Evolutionary conservation across 2,888 invertebrate genomes (phyloP).

Genomic region (Drosophila mercatorum): DNA sequence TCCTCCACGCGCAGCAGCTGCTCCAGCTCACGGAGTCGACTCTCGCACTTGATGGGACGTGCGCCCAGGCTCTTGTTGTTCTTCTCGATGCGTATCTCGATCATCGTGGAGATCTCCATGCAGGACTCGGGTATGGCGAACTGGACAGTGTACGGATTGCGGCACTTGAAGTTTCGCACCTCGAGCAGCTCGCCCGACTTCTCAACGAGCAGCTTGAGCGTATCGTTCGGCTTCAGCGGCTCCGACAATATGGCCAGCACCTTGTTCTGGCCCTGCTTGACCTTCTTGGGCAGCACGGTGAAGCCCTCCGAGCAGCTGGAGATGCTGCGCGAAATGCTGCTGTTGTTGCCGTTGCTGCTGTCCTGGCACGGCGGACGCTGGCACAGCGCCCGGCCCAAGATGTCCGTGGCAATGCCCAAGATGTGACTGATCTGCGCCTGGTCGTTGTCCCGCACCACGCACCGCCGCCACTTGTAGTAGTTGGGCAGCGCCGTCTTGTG

Average conservation of each 20-base stretch:
- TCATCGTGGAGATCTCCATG: conserved; percentile 92
- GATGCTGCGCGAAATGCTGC: conserved; percentile 81
- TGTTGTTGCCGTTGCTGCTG: conserved; percentile 85
- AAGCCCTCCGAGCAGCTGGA: conserved; percentile 84
- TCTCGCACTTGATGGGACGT: conserved; percentile 95
- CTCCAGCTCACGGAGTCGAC: conserved; percentile 92
- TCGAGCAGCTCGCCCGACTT: conserved; percentile 92
- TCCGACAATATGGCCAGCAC: conserved; percentile 92
- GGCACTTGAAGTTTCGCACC: conserved; percentile 90
- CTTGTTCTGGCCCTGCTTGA: conserved; percentile 89
- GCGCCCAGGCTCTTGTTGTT: conserved; percentile 92
- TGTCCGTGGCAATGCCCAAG: conserved; percentile 92
- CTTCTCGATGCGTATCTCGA: conserved; percentile 92
- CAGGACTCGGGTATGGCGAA: conserved; percentile 93
- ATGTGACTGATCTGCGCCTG: conserved; percentile 93
- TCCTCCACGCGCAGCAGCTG: conserved; percentile 91
- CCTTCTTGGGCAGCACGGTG: conserved; percentile 84
- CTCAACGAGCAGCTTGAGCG: conserved; percentile 91
- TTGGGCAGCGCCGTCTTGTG: conserved; percentile 90
- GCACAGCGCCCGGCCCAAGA: conserved; percentile 87
- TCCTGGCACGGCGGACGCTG: conserved; percentile 87
- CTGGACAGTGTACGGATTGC: conserved; percentile 93
- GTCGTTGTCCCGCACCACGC: conserved; percentile 92
- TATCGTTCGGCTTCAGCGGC: conserved; percentile 91
- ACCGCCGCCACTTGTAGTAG: conserved; percentile 92